Conservation (phyloP, 2,113 vertebrate species). For the Penelope pileata region DNA sequence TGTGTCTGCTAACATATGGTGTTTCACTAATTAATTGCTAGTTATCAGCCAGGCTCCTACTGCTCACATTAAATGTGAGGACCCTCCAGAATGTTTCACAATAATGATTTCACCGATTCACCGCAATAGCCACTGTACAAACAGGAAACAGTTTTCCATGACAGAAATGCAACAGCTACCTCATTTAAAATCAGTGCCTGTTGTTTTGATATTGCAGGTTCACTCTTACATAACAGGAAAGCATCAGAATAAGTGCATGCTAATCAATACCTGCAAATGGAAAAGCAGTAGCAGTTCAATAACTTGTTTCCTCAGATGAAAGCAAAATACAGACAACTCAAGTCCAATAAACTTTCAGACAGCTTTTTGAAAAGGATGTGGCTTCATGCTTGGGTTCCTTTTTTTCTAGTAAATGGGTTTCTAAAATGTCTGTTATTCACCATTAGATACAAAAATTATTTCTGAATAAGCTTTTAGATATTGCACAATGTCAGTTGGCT, state of each 20-base stretch:
- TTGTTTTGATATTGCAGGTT: neutral
- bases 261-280: neutral
- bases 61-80: slow-evolving; percentile 48
- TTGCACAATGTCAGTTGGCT: neutral
- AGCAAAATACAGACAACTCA: neutral
- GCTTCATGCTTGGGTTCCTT: neutral
- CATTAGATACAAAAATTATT: neutral
- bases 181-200: neutral
- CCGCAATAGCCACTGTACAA: neutral
- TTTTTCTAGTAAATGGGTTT: neutral
- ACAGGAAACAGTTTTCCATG: neutral
- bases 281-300: neutral
- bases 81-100: slow-evolving; percentile 6
- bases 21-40: slow-evolving; percentile 70
- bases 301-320: neutral
- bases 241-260: neutral
- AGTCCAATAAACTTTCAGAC: neutral
- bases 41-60: slow-evolving; percentile 42
- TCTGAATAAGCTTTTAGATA: neutral
- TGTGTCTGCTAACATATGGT: slow-evolving; percentile 59
- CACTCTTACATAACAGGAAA: neutral
- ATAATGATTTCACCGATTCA: neutral
- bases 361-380: neutral
- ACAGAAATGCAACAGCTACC: neutral
- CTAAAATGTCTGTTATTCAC: neutral